Conservation (phyloP, 2,113 vertebrate species). For the Oenanthe melanoleuca region DNA sequence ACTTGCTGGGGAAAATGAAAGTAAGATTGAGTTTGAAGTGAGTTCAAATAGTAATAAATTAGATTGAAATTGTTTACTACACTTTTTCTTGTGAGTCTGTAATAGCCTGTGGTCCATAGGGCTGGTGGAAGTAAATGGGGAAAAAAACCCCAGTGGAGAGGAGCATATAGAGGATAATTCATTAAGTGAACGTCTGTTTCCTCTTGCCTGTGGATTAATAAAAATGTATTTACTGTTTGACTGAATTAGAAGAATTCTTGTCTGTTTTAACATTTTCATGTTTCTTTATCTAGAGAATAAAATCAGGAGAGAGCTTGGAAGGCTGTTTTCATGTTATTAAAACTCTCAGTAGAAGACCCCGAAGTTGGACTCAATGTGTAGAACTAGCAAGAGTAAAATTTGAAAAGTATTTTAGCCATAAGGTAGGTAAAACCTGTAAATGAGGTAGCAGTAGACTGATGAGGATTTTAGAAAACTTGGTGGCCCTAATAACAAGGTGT, state of each 20-base stretch:
- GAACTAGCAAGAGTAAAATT: conserved; percentile 92
- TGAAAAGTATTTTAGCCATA: conserved; percentile 98
- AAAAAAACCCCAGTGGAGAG: background rate
- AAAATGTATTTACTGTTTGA: background rate
- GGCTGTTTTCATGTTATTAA: conserved; percentile 96
- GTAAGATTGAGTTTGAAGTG: background rate
- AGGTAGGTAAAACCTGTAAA: conserved; percentile 76
- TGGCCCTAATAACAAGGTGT: background rate
- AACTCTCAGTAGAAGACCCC: conserved; percentile 88
- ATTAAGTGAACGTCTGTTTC: background rate
- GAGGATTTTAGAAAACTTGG: background rate
- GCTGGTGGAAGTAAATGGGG: background rate
- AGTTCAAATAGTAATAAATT: background rate
- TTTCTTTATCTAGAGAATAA: conserved; percentile 82
- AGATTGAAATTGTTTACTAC: background rate
- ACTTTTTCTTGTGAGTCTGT: background rate
- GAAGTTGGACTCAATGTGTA: conserved; percentile 89
- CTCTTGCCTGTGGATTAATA: background rate
- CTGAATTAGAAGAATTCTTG: background rate
- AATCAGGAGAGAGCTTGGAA: conserved; percentile 91
- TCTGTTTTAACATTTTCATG: background rate
- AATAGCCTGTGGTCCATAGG: background rate
- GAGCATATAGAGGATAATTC: background rate
- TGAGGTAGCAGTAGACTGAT: background rate
- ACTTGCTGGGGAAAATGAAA: background rate